phyloP scores from a whole-genome alignment of 1,140 invertebrate genomes.

The Philotrypesis tridentata region DNA sequence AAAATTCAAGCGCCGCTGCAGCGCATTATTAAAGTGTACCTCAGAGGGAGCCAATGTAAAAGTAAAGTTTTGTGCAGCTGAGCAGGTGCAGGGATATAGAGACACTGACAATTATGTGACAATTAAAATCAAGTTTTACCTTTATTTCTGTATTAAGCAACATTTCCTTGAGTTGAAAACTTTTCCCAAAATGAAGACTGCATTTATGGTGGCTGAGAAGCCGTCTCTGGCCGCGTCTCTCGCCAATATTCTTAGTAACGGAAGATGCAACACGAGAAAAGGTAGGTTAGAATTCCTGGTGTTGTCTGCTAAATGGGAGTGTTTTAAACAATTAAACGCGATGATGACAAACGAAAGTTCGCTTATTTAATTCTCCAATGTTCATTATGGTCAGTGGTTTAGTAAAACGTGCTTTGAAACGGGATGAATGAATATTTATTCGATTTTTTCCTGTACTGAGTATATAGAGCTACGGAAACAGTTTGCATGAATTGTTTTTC shows the following conservation, averaged over 20 bases:
- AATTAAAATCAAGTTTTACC: conserved; percentile 25
- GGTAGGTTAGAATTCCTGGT: conserved; percentile 76
- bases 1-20: too few species aligned
- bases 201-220: conserved; percentile 99
- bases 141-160: conserved; percentile 42
- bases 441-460: too few species aligned
- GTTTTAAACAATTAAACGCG: conserved; percentile 4
- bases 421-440: too few species aligned
- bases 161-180: conserved; percentile 40
- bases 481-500: too few species aligned
- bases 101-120: conserved; percentile 44
- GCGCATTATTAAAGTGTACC: too few species aligned
- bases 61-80: neutral
- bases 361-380: too few species aligned
- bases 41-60: too few species aligned
- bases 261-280: conserved; percentile 87
- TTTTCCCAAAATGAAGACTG: conserved; percentile 84
- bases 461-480: too few species aligned
- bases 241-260: conserved; percentile 95
- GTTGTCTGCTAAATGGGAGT: conserved; percentile 42
- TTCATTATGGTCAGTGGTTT: too few species aligned
- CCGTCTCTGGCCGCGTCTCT: conserved; percentile 96
- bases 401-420: too few species aligned
- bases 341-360: too few species aligned
- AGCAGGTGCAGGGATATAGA: conserved; percentile 1